Evolutionary conservation across 2,797 vertebrate genomes (phyloP).

Genomic region (Melanotaenia maccullochi): DNA sequence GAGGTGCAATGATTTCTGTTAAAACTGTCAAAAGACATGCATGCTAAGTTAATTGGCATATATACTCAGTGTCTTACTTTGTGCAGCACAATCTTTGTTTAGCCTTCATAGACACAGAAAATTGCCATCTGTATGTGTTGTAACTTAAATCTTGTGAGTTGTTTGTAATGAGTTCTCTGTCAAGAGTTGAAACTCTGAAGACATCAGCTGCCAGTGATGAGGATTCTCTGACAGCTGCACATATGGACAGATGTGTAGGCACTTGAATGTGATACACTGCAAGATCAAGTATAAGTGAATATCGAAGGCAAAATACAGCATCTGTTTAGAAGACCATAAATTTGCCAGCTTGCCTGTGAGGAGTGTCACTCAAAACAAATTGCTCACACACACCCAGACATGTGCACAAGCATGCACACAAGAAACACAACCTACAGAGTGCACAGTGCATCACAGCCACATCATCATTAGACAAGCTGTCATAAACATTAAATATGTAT

Average conservation of each 20-base stretch:
- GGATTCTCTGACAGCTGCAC: conserved; percentile 38
- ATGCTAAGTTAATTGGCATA: not conserved
- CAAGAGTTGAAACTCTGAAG: conserved; percentile 17
- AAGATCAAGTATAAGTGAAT: conserved; percentile 30
- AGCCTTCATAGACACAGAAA: not conserved
- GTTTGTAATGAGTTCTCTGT: conserved; percentile 6
- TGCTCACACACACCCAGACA: conserved; percentile 12
- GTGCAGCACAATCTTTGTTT: conserved; percentile 3
- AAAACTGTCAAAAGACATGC: not conserved
- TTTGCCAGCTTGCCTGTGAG: conserved; percentile 59
- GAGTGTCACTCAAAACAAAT: conserved; percentile 70
- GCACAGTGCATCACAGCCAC: conserved; percentile 29
- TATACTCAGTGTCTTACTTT: not conserved
- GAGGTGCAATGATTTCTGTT: not conserved
- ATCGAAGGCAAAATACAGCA: conserved; percentile 52
- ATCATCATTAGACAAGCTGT: conserved; percentile 41
- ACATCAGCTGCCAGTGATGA: conserved; percentile 10
- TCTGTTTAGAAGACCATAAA: conserved; percentile 72
- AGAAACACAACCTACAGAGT: not conserved
- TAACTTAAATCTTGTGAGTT: conserved; percentile 6
- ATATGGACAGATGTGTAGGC: conserved; percentile 51
- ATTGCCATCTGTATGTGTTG: not conserved
- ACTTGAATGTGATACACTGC: conserved; percentile 18
- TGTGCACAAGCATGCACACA: not conserved
- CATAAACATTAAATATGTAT: conserved; percentile 42